Evolutionary conservation across 2,888 invertebrate genomes (phyloP), one percentile per base, ranked within the genome.

Genomic region (Erebia palarica): DNA sequence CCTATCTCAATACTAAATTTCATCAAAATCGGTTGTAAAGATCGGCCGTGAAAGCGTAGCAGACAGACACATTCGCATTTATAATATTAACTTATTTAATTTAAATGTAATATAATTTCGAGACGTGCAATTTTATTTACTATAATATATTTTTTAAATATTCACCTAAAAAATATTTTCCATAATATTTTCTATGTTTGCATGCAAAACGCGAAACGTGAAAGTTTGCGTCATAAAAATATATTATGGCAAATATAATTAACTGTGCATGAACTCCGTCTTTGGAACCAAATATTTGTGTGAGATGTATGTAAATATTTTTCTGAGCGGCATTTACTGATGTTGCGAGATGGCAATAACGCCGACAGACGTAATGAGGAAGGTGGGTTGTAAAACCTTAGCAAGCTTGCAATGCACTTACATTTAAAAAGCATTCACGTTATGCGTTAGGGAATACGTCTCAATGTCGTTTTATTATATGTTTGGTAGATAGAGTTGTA

Each of bases 331-430:
- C 84, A 83, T 83, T 86, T 86, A 87, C 85, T 86, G 84, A 86
- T 84, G 86, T 86, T 86, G 83, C 84, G 82, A 82, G 85, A 86
- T 84, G 84, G 87, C 86, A 87, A 89, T 89, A 89, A 86, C 84
- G 82, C 83, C 84, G 86, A 86, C 88, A 86, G 86, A 86, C 86
- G 88, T 89, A 89, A 90, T 89, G 88, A 90, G 87, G 86, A 87
- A 87, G 84, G 84, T 80, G 84, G 85, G 82, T 80, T 83, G 82
- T 86, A 84, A 84, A 83, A 77, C 79, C 80, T 81, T 70, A 70
- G 82, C 77, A 84, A 74, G 70, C 73, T 70, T 11, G 18, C 44
- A 0, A 36, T 65, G 47, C 60, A 61, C 53, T 44, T 44, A 42
- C 55, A 60, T 66, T 57, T 61, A 36, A 60, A 68, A 53, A 61